Evolutionary conservation across 2,888 invertebrate species (phyloP), one percentile per base, ranked within the genome.

Genomic region (Cerastoderma edule): DNA sequence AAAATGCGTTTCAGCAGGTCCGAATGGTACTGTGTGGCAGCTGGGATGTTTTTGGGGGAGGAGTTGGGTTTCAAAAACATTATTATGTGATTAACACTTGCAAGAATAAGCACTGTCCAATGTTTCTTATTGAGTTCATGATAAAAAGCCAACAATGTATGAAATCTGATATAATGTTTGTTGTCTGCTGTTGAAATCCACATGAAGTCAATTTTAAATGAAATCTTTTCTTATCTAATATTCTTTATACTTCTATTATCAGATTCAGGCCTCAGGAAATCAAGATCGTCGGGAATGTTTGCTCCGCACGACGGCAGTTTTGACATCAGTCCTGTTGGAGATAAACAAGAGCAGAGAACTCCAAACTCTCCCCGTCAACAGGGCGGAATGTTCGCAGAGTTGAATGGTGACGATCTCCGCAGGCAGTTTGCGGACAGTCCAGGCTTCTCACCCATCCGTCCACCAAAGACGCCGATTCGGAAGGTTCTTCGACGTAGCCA

Each of bases 381-480:
- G 3, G 72, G 69, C 27, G 56, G 71, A 19, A 69, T 70, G 5
- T 71, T 69, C 8, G 71, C 69, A 2, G 57, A 50, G 2, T 22
- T 30, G 5, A 46, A 33, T 5, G 72, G 46, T n/a, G 74, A 69
- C 3, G 71, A 73, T 19, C 57, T 72, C n/a, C 60, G 39, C 16
- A 74, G 76, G 19, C 73, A 82, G 69, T 82, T 77, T 72, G 76
- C 39, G 57, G 78, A 82, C 50, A 82, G 82, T 64, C 82, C 82
- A 3, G 82, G 82, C 8, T 78, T 82, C 68, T 82, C 82, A 3
- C 82, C 82, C 1, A 82, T 82, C 28, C 63, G 78, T 27, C 74
- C 82, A 28, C 72, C 78, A 19, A 78, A 78, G 64, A 82, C 77
- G 22, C 78, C 78, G 8, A 70, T 76, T 27, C 60, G 77, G 30